Percentiles rank a stretch among this genome's conserved stretches.
Conservation (phyloP, 1,140 invertebrate genomes). For the Stratiolaelaps scimitus region DNA sequence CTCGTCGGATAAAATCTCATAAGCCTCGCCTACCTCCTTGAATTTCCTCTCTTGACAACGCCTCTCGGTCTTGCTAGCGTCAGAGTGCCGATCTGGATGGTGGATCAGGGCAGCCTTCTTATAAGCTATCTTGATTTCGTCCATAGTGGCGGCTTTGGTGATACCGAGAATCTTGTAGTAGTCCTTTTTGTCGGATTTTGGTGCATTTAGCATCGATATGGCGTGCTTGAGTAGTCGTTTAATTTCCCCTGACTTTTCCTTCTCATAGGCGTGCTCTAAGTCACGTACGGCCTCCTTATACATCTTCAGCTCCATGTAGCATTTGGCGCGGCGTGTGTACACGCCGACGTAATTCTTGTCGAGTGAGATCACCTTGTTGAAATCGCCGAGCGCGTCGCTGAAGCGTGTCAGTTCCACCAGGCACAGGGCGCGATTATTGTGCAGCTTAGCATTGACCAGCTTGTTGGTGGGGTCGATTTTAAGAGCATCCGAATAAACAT, state of each 20-base stretch:
- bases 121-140: conserved; percentile 27
- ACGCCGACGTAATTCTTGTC: too few relatives aligned
- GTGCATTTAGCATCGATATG: too few relatives aligned
- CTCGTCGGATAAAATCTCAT: conserved; percentile 80
- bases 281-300: conserved; percentile 72
- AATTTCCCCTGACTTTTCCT: not conserved
- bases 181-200: conserved; percentile 53
- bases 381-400: too few relatives aligned
- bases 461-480: too few relatives aligned
- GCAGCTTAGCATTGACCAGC: too few relatives aligned
- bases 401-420: too few relatives aligned
- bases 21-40: conserved; percentile 94
- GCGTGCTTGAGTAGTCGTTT: too few relatives aligned
- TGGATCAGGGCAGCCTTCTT: not conserved
- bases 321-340: conserved; percentile 78
- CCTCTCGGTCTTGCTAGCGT: conserved; percentile 63
- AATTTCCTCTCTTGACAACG: conserved; percentile 87
- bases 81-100: conserved; percentile 65
- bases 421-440: too few relatives aligned
- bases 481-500: too few relatives aligned
- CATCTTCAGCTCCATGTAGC: conserved; percentile 76
- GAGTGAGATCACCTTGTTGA: too few relatives aligned
- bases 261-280: conserved; percentile 52
- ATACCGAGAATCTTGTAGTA: conserved; percentile 94
- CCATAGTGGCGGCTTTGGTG: conserved; percentile 50